phyloP scores from a whole-genome alignment of 1,140 invertebrate species.

The Hylaeus anthracinus region DNA sequence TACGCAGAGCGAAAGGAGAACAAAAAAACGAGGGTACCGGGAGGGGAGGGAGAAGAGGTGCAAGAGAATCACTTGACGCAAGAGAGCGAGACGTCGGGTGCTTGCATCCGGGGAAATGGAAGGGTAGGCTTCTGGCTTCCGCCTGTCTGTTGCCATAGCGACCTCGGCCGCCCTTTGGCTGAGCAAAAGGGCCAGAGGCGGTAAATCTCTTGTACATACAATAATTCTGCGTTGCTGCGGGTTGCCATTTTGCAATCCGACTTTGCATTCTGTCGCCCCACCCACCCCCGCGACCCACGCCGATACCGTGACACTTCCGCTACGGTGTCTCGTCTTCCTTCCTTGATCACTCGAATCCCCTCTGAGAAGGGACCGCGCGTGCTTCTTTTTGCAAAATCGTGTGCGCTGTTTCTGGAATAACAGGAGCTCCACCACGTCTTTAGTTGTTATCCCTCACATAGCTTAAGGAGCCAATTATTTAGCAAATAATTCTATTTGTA shows the following conservation, averaged over 20 bases:
- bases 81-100: conserved; percentile 62
- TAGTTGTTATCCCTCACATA: too few species aligned
- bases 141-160: conserved; percentile 78
- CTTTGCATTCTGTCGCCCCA: conserved; percentile 40
- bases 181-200: conserved; percentile 74
- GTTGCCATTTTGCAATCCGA: conserved; percentile 73
- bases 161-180: conserved; percentile 73
- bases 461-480: too few species aligned
- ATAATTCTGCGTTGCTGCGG: conserved; percentile 72
- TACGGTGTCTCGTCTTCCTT: conserved; percentile 23
- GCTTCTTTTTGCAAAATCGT: too few species aligned
- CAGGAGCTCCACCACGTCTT: too few species aligned
- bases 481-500: too few species aligned
- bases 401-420: background rate
- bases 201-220: conserved; percentile 79
- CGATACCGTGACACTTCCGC: conserved; percentile 17
- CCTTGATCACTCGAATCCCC: background rate
- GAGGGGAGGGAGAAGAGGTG: conserved; percentile 24
- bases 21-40: background rate
- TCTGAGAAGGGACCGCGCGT: too few species aligned
- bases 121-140: conserved; percentile 67
- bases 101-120: conserved; percentile 65
- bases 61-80: conserved; percentile 73
- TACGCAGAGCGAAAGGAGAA: conserved; percentile 13
- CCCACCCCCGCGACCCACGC: background rate